A percentile compares a stretch with the other conserved stretches of the same genome.
Conservation (phyloP, 2,888 invertebrate species). For the Cryptocephalus primarius region DNA sequence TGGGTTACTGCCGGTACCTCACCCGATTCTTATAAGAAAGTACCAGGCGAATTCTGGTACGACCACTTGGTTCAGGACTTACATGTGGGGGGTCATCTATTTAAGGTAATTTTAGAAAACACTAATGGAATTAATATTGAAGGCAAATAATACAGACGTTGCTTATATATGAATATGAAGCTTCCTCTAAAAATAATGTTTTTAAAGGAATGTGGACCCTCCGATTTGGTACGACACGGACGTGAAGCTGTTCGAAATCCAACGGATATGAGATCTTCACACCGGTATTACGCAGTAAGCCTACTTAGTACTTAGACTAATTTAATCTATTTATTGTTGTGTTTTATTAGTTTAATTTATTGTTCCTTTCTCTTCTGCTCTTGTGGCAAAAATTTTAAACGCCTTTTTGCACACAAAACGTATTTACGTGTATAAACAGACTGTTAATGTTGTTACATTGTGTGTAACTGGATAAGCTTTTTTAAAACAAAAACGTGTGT, state of each 20-base stretch:
- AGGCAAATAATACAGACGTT: too few relatives aligned
- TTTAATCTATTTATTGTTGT: conserved; percentile 2
- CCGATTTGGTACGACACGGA: conserved; percentile 99
- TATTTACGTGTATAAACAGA: too few relatives aligned
- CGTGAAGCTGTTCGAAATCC: conserved; percentile 97
- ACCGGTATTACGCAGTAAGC: too few relatives aligned
- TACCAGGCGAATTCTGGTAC: conserved; percentile 99
- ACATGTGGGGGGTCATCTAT: conserved; percentile 99
- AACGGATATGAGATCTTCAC: conserved; percentile 61
- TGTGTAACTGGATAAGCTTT: too few relatives aligned
- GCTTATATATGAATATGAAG: neutral
- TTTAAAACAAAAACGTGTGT: neutral
- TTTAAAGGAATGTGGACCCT: conserved; percentile 87
- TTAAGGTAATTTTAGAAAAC: conserved; percentile 53
- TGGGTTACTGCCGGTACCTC: conserved; percentile 94
- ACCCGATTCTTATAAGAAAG: conserved; percentile 96
- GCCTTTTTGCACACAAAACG: too few relatives aligned
- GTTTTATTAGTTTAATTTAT: neutral
- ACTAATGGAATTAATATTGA: too few relatives aligned
- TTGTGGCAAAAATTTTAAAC: too few relatives aligned
- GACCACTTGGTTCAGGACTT: conserved; percentile 98
- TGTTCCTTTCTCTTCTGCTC: too few relatives aligned
- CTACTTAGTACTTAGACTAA: too few relatives aligned
- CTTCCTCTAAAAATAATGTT: neutral
- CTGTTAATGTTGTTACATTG: too few relatives aligned